Conservation (phyloP, 2,888 invertebrate species). For the Meta bourneti region DNA sequence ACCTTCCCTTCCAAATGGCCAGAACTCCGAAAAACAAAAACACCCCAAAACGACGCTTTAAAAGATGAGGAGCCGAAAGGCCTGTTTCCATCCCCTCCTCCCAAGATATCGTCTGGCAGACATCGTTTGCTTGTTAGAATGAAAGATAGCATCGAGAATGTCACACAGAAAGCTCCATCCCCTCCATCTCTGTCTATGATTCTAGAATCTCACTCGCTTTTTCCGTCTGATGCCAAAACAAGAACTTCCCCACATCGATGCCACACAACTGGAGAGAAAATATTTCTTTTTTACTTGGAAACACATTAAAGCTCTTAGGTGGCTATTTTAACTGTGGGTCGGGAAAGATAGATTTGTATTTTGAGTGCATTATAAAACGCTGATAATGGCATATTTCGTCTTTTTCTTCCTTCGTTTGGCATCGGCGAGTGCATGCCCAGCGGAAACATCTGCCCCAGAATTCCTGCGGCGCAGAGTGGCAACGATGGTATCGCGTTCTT, state of each 20-base stretch:
- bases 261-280: conserved; percentile 8
- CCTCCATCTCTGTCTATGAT: conserved; percentile 56
- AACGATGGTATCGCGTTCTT: background rate
- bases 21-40: background rate
- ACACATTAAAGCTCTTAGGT: conserved; percentile 24
- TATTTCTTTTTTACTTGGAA: background rate
- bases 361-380: conserved; percentile 3
- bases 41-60: background rate
- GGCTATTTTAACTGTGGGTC: background rate
- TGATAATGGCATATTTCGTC: background rate
- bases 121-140: conserved; percentile 48
- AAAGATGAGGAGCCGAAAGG: conserved; percentile 19
- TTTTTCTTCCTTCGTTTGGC: background rate
- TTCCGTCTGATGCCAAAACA: background rate
- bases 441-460: background rate
- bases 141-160: conserved; percentile 51
- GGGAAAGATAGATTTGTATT: conserved; percentile 3
- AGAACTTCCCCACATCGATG: background rate
- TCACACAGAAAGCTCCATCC: conserved; percentile 12
- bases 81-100: background rate
- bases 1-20: no score
- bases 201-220: background rate
- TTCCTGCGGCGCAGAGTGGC: background rate
- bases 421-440: background rate
- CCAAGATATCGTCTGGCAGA: conserved; percentile 14